Evolutionary conservation across 2,888 invertebrate genomes (phyloP).

Genomic region (Drosophila helvetica): DNA sequence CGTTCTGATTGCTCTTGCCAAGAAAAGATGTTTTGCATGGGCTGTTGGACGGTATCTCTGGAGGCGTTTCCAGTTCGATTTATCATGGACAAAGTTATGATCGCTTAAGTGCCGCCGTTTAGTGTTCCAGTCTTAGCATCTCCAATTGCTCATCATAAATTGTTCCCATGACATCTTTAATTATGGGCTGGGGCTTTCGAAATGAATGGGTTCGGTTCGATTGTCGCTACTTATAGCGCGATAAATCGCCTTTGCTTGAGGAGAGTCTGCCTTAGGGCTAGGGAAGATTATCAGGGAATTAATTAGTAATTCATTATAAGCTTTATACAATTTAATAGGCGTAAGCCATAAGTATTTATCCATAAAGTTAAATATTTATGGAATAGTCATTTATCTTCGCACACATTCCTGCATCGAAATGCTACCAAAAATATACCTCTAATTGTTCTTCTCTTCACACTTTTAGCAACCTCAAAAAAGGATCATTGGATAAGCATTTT

Average conservation of each 20-base stretch:
- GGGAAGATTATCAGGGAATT: conserved; percentile 3
- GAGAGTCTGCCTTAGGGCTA: not conserved
- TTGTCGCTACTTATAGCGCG: conserved; percentile 11
- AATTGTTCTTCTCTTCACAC: conserved; percentile 48
- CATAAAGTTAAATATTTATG: too few relatives aligned
- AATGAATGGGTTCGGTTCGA: conserved; percentile 19
- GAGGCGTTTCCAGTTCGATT: conserved; percentile 68
- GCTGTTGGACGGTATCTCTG: conserved; percentile 30
- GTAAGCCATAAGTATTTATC: too few relatives aligned
- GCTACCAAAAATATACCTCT: not conserved
- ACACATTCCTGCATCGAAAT: not conserved
- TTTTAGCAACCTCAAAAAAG: conserved; percentile 26
- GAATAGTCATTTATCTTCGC: too few relatives aligned
- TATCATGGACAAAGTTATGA: conserved; percentile 70
- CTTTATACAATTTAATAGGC: too few relatives aligned
- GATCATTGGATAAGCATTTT: conserved; percentile 22
- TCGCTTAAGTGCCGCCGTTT: conserved; percentile 70
- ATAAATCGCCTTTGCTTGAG: conserved; percentile 22
- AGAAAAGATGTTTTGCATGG: conserved; percentile 48
- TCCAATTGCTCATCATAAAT: conserved; percentile 65
- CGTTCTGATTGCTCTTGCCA: not conserved
- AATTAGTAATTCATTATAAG: not conserved
- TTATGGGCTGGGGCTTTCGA: conserved; percentile 37
- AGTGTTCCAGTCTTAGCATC: conserved; percentile 49
- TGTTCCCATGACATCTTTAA: conserved; percentile 66